phyloP scores from a whole-genome alignment of 2,888 invertebrate species.

The Aplocera efformata region DNA sequence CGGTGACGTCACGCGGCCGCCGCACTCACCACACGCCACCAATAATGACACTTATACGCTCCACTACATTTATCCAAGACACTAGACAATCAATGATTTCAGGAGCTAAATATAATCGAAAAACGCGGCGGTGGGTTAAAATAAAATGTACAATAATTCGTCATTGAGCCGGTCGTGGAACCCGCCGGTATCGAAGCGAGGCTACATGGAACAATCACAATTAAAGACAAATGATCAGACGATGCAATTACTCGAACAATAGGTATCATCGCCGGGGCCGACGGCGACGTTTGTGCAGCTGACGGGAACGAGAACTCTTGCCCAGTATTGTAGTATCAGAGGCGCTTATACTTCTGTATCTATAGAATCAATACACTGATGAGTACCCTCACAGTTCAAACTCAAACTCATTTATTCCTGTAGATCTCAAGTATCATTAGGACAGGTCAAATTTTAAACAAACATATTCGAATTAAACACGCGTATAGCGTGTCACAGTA shows the following conservation, averaged over 20 bases:
- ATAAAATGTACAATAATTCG: conserved; percentile 21
- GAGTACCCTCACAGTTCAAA: too few relatives aligned
- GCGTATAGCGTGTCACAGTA: too few relatives aligned
- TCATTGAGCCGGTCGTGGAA: conserved; percentile 24
- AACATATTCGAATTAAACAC: too few relatives aligned
- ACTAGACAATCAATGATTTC: conserved; percentile 43
- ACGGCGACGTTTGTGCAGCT: conserved; percentile 16
- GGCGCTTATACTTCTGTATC: too few relatives aligned
- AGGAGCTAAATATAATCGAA: conserved; percentile 31
- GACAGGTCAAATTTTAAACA: too few relatives aligned
- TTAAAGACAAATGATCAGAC: conserved; percentile 20
- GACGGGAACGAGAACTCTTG: conserved; percentile 5
- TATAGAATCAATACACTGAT: too few relatives aligned
- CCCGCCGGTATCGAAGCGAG: conserved; percentile 21
- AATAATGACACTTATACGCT: conserved; percentile 41
- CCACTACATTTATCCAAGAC: conserved; percentile 48
- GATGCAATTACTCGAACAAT: conserved; percentile 19
- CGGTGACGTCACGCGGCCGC: conserved; percentile 67
- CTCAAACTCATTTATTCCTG: too few relatives aligned
- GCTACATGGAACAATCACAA: conserved; percentile 21
- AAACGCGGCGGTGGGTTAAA: conserved; percentile 24
- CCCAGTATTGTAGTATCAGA: too few relatives aligned
- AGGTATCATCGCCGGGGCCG: conserved; percentile 13
- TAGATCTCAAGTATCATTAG: too few relatives aligned
- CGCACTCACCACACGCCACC: conserved; percentile 51